Evolutionary conservation across 2,113 vertebrate species (phyloP).

Genomic region (Phalacrocorax brasilianus): DNA sequence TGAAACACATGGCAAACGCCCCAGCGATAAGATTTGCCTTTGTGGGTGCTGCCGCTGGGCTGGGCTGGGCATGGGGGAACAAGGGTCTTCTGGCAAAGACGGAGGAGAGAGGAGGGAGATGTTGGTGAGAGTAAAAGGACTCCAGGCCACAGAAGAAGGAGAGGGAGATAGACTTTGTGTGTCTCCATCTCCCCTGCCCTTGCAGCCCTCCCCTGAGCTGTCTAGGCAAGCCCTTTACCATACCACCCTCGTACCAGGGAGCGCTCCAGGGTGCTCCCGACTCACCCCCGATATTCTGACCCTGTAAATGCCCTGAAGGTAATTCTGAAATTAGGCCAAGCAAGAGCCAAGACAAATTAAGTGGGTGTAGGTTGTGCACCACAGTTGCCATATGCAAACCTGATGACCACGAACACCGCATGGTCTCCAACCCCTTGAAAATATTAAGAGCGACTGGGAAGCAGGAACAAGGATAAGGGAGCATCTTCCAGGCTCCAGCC

Average conservation of each 20-base stretch:
- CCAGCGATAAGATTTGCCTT: neutral
- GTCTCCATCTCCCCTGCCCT: neutral
- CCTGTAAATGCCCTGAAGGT: neutral
- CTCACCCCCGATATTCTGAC: neutral
- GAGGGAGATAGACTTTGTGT: neutral
- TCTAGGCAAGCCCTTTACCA: neutral
- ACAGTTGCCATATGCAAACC: neutral
- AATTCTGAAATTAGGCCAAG: neutral
- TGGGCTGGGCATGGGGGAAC: neutral
- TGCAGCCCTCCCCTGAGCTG: neutral
- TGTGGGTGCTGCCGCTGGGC: neutral
- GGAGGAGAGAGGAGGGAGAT: neutral
- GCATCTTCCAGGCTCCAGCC: neutral
- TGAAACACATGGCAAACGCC: neutral
- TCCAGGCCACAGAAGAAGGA: neutral
- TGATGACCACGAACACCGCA: rapidly evolving
- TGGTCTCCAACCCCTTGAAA: neutral
- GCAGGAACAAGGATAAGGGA: neutral
- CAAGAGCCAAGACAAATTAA: neutral
- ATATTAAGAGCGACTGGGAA: neutral
- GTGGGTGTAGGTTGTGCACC: neutral
- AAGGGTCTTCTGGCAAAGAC: neutral
- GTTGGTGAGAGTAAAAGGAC: neutral
- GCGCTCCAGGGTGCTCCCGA: neutral
- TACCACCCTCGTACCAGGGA: neutral